phyloP scores from a whole-genome alignment of 2,888 invertebrate genomes.

The Protodeltote pygarga region DNA sequence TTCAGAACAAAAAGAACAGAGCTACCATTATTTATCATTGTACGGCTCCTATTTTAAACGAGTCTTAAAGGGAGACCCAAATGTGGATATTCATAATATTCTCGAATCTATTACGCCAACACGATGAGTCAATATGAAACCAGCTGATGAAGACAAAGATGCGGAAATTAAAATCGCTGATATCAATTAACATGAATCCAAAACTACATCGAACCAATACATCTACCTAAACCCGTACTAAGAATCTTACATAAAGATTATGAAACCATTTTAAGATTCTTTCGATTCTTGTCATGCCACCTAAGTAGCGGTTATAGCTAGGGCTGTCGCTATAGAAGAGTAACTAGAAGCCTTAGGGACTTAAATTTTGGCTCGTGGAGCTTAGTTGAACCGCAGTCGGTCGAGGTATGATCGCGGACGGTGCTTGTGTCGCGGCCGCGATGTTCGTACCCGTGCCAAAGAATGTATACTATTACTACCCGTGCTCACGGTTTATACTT shows the following conservation, averaged over 20 bases:
- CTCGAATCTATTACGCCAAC: too few relatives aligned
- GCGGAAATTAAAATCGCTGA: neutral
- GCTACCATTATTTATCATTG: too few relatives aligned
- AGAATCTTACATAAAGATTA: constrained; percentile 45
- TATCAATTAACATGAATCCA: constrained; percentile 10
- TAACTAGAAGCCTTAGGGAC: too few relatives aligned
- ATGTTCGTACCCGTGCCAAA: too few relatives aligned
- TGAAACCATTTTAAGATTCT: constrained; percentile 43
- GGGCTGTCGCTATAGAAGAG: constrained; percentile 14
- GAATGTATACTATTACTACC: too few relatives aligned
- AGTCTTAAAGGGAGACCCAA: neutral
- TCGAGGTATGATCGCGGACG: too few relatives aligned
- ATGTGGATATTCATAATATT: neutral
- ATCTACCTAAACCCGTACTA: constrained; percentile 2
- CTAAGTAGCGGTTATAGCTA: constrained; percentile 15
- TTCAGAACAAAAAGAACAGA: too few relatives aligned
- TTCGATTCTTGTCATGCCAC: constrained; percentile 50
- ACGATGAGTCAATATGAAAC: neutral
- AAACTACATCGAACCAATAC: constrained; percentile 6
- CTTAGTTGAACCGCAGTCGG: too few relatives aligned
- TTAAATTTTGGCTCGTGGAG: too few relatives aligned
- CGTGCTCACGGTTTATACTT: too few relatives aligned
- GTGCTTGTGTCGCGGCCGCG: too few relatives aligned
- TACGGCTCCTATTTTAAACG: too few relatives aligned
- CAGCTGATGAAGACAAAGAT: neutral